phyloP scores from a whole-genome alignment of 2,888 invertebrate species.

The Phaonia tiefii region DNA sequence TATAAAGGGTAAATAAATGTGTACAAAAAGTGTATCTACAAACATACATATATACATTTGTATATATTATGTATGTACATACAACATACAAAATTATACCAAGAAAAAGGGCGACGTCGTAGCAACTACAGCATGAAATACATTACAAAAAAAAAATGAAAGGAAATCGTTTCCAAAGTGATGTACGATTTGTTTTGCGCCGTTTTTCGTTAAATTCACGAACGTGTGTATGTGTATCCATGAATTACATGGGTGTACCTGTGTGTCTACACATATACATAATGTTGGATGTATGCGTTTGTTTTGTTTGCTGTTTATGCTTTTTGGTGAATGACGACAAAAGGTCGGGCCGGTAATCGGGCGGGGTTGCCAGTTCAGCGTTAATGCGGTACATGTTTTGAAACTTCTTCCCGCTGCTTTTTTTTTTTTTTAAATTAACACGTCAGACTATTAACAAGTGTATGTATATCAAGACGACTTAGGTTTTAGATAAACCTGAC shows the following conservation, averaged over 20 bases:
- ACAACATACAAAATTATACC: background rate
- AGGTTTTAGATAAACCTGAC: no score
- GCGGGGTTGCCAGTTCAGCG: no score
- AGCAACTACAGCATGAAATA: constrained; percentile 43
- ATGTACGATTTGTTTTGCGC: constrained; percentile 32
- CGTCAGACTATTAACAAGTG: no score
- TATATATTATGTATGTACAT: no score
- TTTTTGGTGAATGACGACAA: constrained; percentile 48
- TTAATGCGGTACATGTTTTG: no score
- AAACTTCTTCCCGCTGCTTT: no score
- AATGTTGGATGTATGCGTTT: background rate
- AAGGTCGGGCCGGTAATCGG: constrained; percentile 54
- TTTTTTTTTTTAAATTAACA: no score
- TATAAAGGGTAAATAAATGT: constrained; percentile 52
- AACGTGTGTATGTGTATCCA: constrained; percentile 9
- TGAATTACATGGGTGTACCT: no score
- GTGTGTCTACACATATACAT: no score
- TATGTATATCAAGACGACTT: no score
- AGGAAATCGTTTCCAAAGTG: constrained; percentile 26
- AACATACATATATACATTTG: background rate
- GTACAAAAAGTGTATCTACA: constrained; percentile 25
- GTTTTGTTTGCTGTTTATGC: constrained; percentile 14
- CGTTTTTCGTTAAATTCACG: constrained; percentile 9
- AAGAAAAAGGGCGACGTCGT: constrained; percentile 48
- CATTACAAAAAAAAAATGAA: constrained; percentile 16